Evolutionary conservation across 2,888 invertebrate genomes (phyloP), one percentile per base, ranked within the genome.

Genomic region (Dermolepida albohirtum): DNA sequence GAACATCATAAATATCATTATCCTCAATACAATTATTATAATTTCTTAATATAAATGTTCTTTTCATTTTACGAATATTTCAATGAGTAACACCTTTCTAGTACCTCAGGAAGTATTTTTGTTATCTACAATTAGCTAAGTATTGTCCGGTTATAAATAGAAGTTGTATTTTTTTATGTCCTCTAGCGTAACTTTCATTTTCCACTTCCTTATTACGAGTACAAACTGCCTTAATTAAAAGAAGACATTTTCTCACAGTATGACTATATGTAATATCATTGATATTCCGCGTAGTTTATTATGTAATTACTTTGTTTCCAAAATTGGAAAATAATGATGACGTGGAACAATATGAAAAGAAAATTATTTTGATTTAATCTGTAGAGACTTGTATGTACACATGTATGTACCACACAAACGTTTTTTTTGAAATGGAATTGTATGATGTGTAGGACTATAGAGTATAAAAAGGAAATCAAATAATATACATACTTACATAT

Each of bases 191-290:
- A 54, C 17, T 54, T 39, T 54, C 40, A 54, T 54, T 40, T 54
- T 54, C 40, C 39, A 54, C 40, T 54, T 54, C 54, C 54, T 54
- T 40, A 40, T 54, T 54, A 40, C 14, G 54, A 11, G 11, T 16
- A 54, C 11, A 8, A 40, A 40, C 54, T n/a, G 40, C 17, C 6
- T 54, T 40, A 40, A 54, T 40, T 54, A 54, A 54, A 54, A 16
- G 54, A 54, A 54, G 14, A 59, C 14, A 29, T 59, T 59, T 44
- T 44, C 44, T 44, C 29, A 44, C 44, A 44, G 14, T 14, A 44
- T 44, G 14, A 14, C 5, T 17, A 8, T 7, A 47, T 54, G 6
- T 27, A 50, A 22, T 7, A 54, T 7, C 14, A 16, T 22, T 55
- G n/a, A 17, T 41, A 22, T 55, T 41, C n/a, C 11, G 5, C 11